Percentiles rank a stretch among this genome's conserved stretches.
These are phyloP conservation scores for Urocynchramus pylzowi DNA, from an alignment of 2,113 vertebrate species.

Conservation along the genomic window DNA sequence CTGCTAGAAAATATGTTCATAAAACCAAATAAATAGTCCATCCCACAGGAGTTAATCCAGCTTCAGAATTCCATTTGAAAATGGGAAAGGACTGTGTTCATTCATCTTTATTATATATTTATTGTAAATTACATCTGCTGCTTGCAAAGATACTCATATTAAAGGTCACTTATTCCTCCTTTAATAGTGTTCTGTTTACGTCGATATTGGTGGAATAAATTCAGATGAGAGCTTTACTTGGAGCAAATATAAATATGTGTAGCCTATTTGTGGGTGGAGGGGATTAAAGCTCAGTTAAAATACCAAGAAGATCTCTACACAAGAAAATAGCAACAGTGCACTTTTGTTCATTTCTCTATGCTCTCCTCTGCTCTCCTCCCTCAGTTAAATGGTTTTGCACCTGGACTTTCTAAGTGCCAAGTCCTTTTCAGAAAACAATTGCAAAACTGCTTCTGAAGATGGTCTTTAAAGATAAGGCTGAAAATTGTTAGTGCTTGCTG, in stretches of 20 bases:
- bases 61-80: not conserved
- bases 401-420: not conserved
- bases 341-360: not conserved
- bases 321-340: not conserved
- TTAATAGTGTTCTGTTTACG: not conserved
- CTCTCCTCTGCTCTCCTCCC: not conserved
- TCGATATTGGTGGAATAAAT: not conserved
- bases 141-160: not conserved
- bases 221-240: not conserved
- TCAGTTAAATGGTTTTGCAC: not conserved
- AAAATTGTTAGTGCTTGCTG: conserved; percentile 13
- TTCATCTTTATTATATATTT: not conserved
- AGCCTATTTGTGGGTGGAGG: not conserved
- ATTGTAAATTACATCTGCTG: not conserved
- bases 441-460: conserved; percentile 39
- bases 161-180: not conserved
- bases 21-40: not conserved
- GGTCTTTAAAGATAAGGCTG: conserved; percentile 25
- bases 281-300: not conserved
- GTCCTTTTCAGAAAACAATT: conserved; percentile 13
- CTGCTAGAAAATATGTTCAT: not conserved
- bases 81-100: not conserved
- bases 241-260: not conserved
- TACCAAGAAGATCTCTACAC: not conserved
- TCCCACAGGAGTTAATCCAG: not conserved